These are phyloP conservation scores for Parascotia fuliginaria DNA, from an alignment of 2,888 invertebrate species.

Conservation along the genomic window DNA sequence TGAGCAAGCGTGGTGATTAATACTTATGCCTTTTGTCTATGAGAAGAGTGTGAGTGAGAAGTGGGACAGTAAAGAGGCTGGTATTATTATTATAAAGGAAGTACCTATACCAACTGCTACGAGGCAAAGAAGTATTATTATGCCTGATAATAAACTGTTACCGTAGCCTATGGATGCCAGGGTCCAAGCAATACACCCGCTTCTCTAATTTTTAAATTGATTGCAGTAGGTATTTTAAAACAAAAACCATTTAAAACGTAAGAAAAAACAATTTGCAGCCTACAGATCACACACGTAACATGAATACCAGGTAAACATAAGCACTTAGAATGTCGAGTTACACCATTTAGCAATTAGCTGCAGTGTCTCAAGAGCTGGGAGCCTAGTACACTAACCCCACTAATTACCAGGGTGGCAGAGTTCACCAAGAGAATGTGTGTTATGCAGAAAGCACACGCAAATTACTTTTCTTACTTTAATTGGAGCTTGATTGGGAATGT, in stretches of 20 bases:
- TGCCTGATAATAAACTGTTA: too few relatives aligned
- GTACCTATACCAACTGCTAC: too few relatives aligned
- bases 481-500: slow-evolving; percentile 4
- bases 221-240: background rate
- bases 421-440: slow-evolving; percentile 39
- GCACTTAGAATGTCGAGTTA: slow-evolving; percentile 39
- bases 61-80: too few relatives aligned
- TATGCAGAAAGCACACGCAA: slow-evolving; percentile 18
- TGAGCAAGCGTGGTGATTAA: too few relatives aligned
- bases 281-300: background rate
- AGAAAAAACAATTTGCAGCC: background rate
- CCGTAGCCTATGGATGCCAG: too few relatives aligned
- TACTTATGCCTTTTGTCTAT: too few relatives aligned
- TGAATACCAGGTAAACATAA: slow-evolving; percentile 40
- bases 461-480: slow-evolving; percentile 8
- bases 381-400: slow-evolving; percentile 44
- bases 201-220: too few relatives aligned
- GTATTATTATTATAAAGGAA: too few relatives aligned
- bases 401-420: slow-evolving; percentile 53
- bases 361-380: slow-evolving; percentile 42
- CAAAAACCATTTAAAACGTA: background rate
- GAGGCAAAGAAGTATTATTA: too few relatives aligned
- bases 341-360: slow-evolving; percentile 55
- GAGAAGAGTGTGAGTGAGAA: too few relatives aligned
- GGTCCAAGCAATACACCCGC: too few relatives aligned